phyloP scores from a whole-genome alignment of 35 echinoderm and acorn worm genomes.

The Holothuria glaberrima region DNA sequence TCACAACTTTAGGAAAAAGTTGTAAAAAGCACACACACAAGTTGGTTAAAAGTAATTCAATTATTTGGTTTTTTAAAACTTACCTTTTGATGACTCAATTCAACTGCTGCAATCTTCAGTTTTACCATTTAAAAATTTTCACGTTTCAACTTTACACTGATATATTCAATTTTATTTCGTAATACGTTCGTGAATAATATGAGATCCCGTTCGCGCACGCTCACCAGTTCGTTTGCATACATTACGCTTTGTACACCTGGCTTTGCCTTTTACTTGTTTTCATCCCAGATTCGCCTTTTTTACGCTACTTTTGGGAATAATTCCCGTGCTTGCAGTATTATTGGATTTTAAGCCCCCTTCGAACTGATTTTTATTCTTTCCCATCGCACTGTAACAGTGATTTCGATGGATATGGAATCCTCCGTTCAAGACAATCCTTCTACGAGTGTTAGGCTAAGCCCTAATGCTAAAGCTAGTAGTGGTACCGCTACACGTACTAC shows the following conservation, averaged over 20 bases:
- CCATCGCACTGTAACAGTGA: conserved; percentile 1
- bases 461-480: neutral
- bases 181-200: conserved; percentile 25
- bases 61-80: too few species aligned
- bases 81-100: too few species aligned
- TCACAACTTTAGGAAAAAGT: too few species aligned
- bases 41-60: too few species aligned
- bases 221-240: neutral
- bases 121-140: too few species aligned
- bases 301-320: conserved; percentile 22
- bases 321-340: conserved; percentile 11
- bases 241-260: neutral
- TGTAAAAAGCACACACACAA: too few species aligned
- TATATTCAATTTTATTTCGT: conserved; percentile 46
- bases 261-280: neutral
- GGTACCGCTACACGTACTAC: neutral
- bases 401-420: conserved; percentile 7
- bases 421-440: conserved; percentile 5
- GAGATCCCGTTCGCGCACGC: conserved; percentile 16
- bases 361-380: neutral
- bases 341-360: neutral
- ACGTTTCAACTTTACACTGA: too few species aligned
- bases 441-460: neutral
- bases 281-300: neutral
- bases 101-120: too few species aligned